Conservation (phyloP, 2,113 vertebrate genomes). For the Athene noctua region DNA sequence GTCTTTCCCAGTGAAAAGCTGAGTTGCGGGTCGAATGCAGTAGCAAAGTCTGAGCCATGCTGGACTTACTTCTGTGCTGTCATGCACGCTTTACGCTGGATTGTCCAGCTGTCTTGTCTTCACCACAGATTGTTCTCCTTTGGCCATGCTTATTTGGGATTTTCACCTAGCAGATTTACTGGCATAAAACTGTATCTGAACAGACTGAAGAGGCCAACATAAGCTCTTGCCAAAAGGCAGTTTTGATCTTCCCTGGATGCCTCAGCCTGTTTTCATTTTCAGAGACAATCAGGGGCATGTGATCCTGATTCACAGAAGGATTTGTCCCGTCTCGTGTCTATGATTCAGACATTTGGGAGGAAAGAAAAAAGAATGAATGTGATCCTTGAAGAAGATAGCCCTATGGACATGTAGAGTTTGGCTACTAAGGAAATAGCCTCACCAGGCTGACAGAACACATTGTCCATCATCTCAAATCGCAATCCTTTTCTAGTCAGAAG, state of each 20-base stretch:
- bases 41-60: neutral
- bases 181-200: neutral
- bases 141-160: neutral
- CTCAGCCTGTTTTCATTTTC: neutral
- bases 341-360: neutral
- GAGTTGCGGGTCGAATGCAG: neutral
- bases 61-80: neutral
- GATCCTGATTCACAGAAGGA: slow-evolving; percentile 8
- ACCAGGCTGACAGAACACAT: neutral
- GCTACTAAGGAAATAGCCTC: neutral
- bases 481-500: neutral
- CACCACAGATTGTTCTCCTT: neutral
- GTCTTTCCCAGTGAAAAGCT: neutral
- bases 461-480: rapidly evolving
- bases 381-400: neutral
- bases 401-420: neutral
- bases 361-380: neutral
- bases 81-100: neutral
- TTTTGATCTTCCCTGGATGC: neutral
- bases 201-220: neutral
- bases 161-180: neutral
- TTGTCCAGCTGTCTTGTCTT: neutral
- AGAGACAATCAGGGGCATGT: neutral
- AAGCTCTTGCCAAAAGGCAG: neutral
- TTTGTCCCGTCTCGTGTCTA: neutral